phyloP scores from a whole-genome alignment of 2,113 vertebrate genomes.

The Neomonachus schauinslandi region DNA sequence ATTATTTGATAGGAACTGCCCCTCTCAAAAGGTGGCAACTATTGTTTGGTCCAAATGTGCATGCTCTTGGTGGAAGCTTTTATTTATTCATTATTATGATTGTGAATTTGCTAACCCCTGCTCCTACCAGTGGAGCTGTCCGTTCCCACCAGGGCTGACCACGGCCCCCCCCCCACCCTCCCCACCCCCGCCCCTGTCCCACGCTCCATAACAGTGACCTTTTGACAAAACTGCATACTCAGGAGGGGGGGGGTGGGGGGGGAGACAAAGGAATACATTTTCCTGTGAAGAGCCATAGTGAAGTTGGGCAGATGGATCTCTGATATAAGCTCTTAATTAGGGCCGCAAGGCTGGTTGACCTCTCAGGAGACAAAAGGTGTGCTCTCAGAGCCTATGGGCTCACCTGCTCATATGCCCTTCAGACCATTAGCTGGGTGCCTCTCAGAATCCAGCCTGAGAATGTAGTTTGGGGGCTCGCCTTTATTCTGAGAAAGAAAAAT shows the following conservation, averaged over 20 bases:
- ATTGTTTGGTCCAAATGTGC: not conserved
- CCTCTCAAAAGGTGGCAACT: constrained; percentile 41
- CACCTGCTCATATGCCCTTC: constrained; percentile 67
- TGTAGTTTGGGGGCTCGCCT: not conserved
- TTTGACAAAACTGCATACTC: not conserved
- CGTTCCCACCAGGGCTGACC: not conserved
- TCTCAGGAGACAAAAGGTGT: constrained; percentile 63
- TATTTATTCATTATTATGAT: not conserved
- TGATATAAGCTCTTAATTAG: constrained; percentile 56
- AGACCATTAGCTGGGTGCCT: constrained; percentile 26
- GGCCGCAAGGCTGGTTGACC: constrained; percentile 7
- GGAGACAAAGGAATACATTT: constrained; percentile 65
- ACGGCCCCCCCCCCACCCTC: rapidly evolving
- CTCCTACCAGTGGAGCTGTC: not conserved
- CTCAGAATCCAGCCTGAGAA: not conserved
- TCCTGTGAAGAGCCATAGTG: not conserved
- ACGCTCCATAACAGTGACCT: constrained; percentile 68
- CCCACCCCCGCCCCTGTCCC: constrained; percentile 32
- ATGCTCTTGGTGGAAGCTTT: not conserved
- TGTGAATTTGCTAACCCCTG: not conserved
- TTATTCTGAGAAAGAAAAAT: constrained; percentile 54
- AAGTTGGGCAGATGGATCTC: constrained; percentile 65
- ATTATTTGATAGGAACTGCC: constrained; percentile 46
- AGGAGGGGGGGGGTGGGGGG: not conserved
- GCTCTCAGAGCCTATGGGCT: not conserved